phyloP scores from a whole-genome alignment of 2,113 vertebrate genomes.

The Synchiropus splendidus region DNA sequence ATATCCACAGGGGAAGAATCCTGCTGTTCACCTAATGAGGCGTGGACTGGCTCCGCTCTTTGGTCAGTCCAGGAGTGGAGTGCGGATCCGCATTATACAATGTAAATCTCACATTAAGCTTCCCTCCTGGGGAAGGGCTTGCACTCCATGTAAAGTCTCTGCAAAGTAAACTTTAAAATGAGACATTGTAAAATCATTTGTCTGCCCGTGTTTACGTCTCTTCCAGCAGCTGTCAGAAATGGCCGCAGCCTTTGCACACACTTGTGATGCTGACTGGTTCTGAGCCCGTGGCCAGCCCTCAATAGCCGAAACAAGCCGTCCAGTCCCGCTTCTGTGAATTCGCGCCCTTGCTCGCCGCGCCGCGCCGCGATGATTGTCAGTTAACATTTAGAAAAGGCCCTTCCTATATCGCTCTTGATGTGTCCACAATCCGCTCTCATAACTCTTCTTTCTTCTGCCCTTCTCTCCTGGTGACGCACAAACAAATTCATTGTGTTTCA shows the following conservation, averaged over 20 bases:
- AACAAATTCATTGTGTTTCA: conserved; percentile 65
- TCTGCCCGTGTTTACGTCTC: not conserved
- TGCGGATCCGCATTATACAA: conserved; percentile 44
- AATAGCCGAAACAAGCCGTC: conserved; percentile 30
- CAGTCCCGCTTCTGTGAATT: conserved; percentile 38
- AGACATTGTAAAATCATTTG: not conserved
- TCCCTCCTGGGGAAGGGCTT: conserved; percentile 22
- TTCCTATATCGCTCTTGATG: not conserved
- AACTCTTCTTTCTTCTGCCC: conserved; percentile 6
- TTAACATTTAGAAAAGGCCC: conserved; percentile 51
- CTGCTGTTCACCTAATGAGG: conserved; percentile 49
- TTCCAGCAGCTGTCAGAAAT: too few relatives aligned
- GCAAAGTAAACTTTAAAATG: conserved; percentile 13
- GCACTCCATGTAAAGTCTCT: conserved; percentile 20
- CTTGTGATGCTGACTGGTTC: conserved; percentile 23
- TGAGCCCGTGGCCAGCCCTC: conserved; percentile 8
- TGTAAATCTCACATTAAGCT: conserved; percentile 32
- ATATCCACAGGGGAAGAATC: conserved; percentile 29
- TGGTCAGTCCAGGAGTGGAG: conserved; percentile 47
- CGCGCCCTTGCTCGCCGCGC: not conserved
- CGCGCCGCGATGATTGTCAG: conserved; percentile 42
- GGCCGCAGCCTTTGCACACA: too few relatives aligned
- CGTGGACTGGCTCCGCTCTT: conserved; percentile 25
- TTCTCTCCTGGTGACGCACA: conserved; percentile 22
- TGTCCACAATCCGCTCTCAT: not conserved